Conservation (phyloP, 2,888 invertebrate genomes). For the Rhabditoides inermis region DNA sequence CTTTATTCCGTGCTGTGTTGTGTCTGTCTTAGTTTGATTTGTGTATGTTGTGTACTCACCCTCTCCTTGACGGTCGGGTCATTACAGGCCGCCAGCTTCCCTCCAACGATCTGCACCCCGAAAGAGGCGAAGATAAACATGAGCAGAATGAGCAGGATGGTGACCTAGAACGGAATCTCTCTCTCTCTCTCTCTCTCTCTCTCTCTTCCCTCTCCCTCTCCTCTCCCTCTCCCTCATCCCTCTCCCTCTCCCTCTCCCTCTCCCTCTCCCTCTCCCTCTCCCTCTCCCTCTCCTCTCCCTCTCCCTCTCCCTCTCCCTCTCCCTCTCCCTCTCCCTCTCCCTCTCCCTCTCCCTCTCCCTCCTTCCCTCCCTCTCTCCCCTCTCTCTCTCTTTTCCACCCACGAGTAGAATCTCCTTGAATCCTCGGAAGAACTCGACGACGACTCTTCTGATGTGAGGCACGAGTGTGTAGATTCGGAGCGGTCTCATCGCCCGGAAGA, state of each 20-base stretch:
- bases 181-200: neutral
- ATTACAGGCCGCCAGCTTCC: slow-evolving; percentile 87
- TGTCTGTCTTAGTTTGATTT: neutral
- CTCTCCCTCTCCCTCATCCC: no score
- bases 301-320: slow-evolving; percentile 56
- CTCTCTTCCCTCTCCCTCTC: neutral
- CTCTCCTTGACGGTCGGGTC: slow-evolving; percentile 70
- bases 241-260: no score
- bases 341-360: neutral
- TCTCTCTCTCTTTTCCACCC: neutral
- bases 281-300: neutral
- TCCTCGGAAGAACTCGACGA: slow-evolving; percentile 91
- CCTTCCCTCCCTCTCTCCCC: neutral
- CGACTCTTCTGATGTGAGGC: slow-evolving; percentile 97
- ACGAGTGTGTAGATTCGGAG: slow-evolving; percentile 84
- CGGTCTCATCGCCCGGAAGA: slow-evolving; percentile 87
- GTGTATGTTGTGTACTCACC: slow-evolving; percentile 14
- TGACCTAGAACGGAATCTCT: slow-evolving; percentile 63
- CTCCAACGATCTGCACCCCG: slow-evolving; percentile 94
- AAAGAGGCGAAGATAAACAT: slow-evolving; percentile 99
- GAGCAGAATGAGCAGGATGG: slow-evolving; percentile 83
- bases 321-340: neutral
- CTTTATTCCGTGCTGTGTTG: no score
- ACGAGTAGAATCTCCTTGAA: slow-evolving; percentile 96
- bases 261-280: neutral